phyloP scores from a whole-genome alignment of 1,140 invertebrate species.

The Stegodyphus dumicola region DNA sequence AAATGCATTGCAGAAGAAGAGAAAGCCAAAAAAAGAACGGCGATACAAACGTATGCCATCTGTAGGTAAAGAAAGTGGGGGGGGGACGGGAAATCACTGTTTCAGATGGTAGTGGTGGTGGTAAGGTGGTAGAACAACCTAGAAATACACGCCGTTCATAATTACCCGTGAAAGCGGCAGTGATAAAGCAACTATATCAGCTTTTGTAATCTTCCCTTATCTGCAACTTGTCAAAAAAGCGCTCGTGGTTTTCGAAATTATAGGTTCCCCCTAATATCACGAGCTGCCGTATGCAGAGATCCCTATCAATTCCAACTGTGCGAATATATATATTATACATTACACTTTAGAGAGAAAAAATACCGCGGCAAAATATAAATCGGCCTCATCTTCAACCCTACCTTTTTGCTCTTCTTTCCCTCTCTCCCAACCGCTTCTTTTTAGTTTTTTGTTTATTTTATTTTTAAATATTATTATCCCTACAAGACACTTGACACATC shows the following conservation, averaged over 20 bases:
- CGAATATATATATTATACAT: constrained; percentile 21
- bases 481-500: constrained; percentile 15
- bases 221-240: neutral
- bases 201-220: constrained; percentile 14
- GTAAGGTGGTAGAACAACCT: neutral
- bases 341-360: neutral
- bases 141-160: constrained; percentile 13
- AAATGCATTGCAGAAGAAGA: too few species aligned
- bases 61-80: too few species aligned
- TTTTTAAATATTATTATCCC: neutral
- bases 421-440: neutral
- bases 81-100: neutral
- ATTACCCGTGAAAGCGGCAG: constrained; percentile 21
- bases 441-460: neutral
- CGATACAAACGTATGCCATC: too few species aligned
- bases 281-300: neutral
- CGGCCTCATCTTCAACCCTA: neutral
- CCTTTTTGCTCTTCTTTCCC: neutral
- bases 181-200: constrained; percentile 25
- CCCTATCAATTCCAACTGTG: neutral
- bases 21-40: too few species aligned
- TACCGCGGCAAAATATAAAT: neutral
- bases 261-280: constrained; percentile 8
- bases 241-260: constrained; percentile 20
- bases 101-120: neutral